Base-by-base conservation (phyloP, 2,797 vertebrate species). In the Rhinichthys osculus region DNA sequence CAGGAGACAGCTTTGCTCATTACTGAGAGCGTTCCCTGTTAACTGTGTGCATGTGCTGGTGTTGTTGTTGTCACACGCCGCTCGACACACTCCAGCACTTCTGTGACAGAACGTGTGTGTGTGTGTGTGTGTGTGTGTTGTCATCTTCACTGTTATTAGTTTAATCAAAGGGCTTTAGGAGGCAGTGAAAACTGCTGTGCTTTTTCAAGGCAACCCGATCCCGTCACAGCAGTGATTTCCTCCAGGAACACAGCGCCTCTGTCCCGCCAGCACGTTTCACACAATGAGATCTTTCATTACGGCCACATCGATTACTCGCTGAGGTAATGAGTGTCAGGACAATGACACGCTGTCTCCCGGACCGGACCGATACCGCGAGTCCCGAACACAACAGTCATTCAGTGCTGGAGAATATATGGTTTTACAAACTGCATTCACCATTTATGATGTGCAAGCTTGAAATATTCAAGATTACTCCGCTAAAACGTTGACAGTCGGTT, bases 201-300 rank as follows among this genome's bases (percentile, higher is more conserved):
- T 81, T 70, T 38, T 77, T 35, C n/a, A 72, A 33, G 66, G 85
- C 27, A 50, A 84, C 64, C 79, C 76, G 82, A 83, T 66, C 62
- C 76, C 67, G 40, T 90, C 85, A 33, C 50, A 44, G 50, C 40
- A 23, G 79, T 69, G 71, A 52, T 80, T 82, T 84, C 54, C 1
- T 27, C 59, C 11, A 72, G 78, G 86, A 83, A 88, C 78, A 88
- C 86, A 82, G 73, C 74, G 52, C 30, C 88, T 87, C 86, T 89
- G 88, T 86, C 87, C 40, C 27, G n/a, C 23, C n/a, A n/a, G 81
- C 89, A 87, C 82, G 83, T 66, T 44, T 9, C 72, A 79, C 78
- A 90, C 89, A 91, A 88, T 90, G 85, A 85, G 76, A 89, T 89
- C 88, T 89, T 92, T 90, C 88, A 89, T 87, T 85, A 87, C 85